Evolutionary conservation across 23 tunicate species (phyloP).

Genomic region (Halocynthia roretzi): DNA sequence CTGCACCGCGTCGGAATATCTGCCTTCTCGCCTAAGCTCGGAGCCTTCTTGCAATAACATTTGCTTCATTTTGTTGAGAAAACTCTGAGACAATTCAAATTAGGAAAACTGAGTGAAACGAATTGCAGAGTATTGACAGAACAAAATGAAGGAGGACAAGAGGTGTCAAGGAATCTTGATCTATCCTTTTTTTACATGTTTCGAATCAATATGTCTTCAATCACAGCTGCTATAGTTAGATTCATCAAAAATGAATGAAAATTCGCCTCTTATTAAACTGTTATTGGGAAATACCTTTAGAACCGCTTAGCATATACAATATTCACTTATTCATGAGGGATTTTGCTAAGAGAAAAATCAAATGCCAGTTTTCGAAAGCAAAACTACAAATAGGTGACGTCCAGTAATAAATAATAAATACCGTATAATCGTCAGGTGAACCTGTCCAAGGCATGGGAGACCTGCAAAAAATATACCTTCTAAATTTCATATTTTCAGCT

Average conservation of each 20-base stretch:
- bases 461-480: conserved; percentile 18
- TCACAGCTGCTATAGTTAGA: too few species aligned
- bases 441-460: conserved; percentile 89
- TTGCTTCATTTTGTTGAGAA: conserved; percentile 78
- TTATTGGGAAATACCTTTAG: too few species aligned
- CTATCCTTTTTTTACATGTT: too few species aligned
- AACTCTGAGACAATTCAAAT: conserved; percentile 29
- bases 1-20: conserved; percentile 38
- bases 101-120: background rate
- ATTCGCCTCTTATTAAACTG: too few species aligned
- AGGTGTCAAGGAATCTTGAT: too few species aligned
- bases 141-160: too few species aligned
- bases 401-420: conserved; percentile 9
- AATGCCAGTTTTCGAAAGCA: background rate
- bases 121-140: background rate
- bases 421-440: conserved; percentile 66
- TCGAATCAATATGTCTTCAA: too few species aligned
- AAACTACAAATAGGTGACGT: background rate
- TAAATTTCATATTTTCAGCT: background rate
- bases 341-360: background rate
- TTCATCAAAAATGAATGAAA: too few species aligned
- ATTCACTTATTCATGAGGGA: background rate
- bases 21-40: conserved; percentile 50
- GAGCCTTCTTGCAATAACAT: conserved; percentile 74
- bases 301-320: too few species aligned